Evolutionary conservation across 2,888 invertebrate species (phyloP), one percentile per base, ranked within the genome.

Genomic region (Scaeva pyrastri): DNA sequence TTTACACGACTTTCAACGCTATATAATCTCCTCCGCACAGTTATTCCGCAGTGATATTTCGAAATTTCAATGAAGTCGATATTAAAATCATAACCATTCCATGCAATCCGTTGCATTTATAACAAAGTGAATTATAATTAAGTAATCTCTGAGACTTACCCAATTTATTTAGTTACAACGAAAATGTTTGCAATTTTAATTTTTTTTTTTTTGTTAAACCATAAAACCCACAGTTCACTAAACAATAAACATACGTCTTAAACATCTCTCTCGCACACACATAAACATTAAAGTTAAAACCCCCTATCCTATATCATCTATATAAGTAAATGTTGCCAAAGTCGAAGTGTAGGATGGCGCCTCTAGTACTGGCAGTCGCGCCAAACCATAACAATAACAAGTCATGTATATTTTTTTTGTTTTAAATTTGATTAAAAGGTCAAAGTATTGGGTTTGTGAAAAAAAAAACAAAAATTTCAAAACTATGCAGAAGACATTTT

Each of bases 191-290:
- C 60, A 77, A 62, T 68, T 60, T 74, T 77, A 31, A 48, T 21
- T 60, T 23, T 43, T 26, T 11, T 10, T 31, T n/a, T 14, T 31
- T 2, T 39, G 14, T 39, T 58, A 6, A 55, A 56, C 43, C 70
- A 79, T 71, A 52, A 71, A 83, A 14, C 82, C 77, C 73, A 82
- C 82, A 77, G 72, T 73, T 41, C 21, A 71, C 36, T 83, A 74
- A 64, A 64, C 74, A 31, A 8, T 31, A 31, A 52, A 68, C 77
- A 36, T 21, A 23, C n/a, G 14, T 68, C 48, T 64, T 55, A 73
- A 43, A 70, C 70, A 84, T 84, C 79, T 26, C 26, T 60, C 4
- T 41, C 41, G 12, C 19, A 60, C 48, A 58, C 52, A 8, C 11
- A 43, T 6, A 10, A 16, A 16, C 6, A 39, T 56, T 10, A 60